Base-by-base conservation (phyloP, 1,140 invertebrate genomes). In the Prorops nasuta region DNA sequence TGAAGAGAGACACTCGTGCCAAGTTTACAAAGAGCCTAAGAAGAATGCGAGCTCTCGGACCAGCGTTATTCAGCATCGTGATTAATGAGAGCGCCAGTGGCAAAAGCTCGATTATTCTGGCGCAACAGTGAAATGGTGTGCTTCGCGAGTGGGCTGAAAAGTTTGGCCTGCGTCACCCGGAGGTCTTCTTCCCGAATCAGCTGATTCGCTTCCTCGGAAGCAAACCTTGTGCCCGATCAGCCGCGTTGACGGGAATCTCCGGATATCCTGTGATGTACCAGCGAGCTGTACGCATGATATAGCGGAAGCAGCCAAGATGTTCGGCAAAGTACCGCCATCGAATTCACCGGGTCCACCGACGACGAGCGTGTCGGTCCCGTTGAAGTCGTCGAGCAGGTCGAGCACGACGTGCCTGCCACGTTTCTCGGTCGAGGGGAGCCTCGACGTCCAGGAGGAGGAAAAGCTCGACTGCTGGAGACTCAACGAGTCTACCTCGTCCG, bases 311-410 rank as follows among this genome's bases (percentile, higher is more conserved):
- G 6, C 9, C 3, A 3, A 8, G 34, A 77, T 77, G 75, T 74
- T 76, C 45, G 72, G 72, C 38, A 76, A 76, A 51, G 64, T 72
- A 48, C 66, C 72, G 18, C 54, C 66, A 18, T 58, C 62, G 37
- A 71, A 66, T 39, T 59, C 55, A 8, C 62, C 70, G 6, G 70
- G 65, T 15, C 66, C 70, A 18, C 63, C 61, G 2, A 42, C 42
- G 19, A 44, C n/a, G 46, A 14, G 39, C 16, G 39, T 31, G 15
- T 40, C 46, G 34, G 31, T 48, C 12, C 35, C 38, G 36, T 31
- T 18, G 54, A 44, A 24, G 12, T 43, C 17, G 52, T 47, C 36
- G 38, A n/a, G 15, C 53, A 35, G n/a, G 12, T 20, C 52, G 17
- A 49, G 40, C 3, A 42, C 48, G 1, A 54, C 67, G 14, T 71